A percentile compares a stretch with the other conserved stretches of the same genome.
Evolutionary conservation across 2,888 invertebrate genomes (phyloP).

Genomic region (Mimachlamys varia): DNA sequence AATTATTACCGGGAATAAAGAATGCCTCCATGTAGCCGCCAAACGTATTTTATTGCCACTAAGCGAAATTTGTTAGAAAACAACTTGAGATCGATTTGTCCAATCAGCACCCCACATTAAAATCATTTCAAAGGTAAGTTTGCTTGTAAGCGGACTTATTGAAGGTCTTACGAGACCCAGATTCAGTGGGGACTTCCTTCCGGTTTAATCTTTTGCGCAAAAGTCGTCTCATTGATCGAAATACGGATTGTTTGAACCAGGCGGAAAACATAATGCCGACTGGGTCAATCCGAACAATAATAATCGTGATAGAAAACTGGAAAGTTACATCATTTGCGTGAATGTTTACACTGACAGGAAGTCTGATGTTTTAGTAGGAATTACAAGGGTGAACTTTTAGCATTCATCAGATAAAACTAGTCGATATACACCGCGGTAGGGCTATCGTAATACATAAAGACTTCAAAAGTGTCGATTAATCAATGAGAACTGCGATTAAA

Average conservation of each 20-base stretch:
- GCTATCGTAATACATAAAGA: not conserved
- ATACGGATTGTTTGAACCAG: not conserved
- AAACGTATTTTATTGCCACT: not conserved
- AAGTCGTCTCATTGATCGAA: not conserved
- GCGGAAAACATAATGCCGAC: not conserved
- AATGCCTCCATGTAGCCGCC: not conserved
- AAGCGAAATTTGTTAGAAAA: not conserved
- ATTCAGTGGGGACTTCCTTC: not conserved
- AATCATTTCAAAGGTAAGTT: not conserved
- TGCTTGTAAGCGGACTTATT: not conserved
- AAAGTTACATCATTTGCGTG: not conserved
- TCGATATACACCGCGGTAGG: not conserved
- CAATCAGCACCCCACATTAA: not conserved
- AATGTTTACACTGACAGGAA: not conserved
- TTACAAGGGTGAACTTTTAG: not conserved
- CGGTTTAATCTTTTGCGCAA: not conserved
- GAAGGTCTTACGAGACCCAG: not conserved
- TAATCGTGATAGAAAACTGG: not conserved
- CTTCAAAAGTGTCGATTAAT: not conserved
- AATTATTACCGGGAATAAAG: no score
- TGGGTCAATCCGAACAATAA: not conserved
- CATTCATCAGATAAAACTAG: not conserved
- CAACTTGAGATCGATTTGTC: not conserved
- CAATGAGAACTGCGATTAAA: not conserved
- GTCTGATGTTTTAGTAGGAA: not conserved